Conservation (phyloP, 2,888 invertebrate species). For the Actias luna region DNA sequence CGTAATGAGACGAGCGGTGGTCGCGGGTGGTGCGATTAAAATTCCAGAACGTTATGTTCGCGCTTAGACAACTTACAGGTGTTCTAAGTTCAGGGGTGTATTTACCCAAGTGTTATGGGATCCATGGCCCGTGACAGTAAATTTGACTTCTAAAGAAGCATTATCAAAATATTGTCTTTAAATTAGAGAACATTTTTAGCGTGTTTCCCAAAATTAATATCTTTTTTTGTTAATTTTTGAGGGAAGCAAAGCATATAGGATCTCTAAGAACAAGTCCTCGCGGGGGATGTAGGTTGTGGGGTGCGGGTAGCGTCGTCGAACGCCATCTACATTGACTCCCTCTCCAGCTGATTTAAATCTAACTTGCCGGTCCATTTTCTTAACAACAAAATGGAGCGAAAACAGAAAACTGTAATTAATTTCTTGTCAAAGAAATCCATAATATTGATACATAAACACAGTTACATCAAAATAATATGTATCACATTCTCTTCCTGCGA, state of each 20-base stretch:
- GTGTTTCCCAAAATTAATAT: too few species aligned
- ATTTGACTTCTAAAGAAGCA: too few species aligned
- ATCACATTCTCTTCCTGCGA: too few species aligned
- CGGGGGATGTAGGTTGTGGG: slow-evolving; percentile 25
- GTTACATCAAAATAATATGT: slow-evolving; percentile 8
- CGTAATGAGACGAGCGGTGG: slow-evolving; percentile 3
- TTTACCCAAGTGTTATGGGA: slow-evolving; percentile 5
- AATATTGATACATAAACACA: neutral
- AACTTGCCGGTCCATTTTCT: slow-evolving; percentile 48
- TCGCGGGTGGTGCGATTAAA: neutral
- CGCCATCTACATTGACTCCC: slow-evolving; percentile 61
- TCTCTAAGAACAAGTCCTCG: too few species aligned
- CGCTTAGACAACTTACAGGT: neutral
- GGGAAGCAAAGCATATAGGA: too few species aligned
- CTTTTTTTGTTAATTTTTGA: too few species aligned
- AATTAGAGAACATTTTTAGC: too few species aligned
- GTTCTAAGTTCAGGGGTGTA: neutral
- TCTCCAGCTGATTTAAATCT: slow-evolving; percentile 61
- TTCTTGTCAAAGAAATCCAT: neutral
- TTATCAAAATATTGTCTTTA: too few species aligned
- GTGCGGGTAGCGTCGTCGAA: slow-evolving; percentile 30
- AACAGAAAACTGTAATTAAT: neutral
- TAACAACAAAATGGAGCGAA: slow-evolving; percentile 1
- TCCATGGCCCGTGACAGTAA: too few species aligned
- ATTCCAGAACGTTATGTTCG: neutral